Base-by-base conservation (phyloP, 2,113 vertebrate species). In the Caranx ignobilis region DNA sequence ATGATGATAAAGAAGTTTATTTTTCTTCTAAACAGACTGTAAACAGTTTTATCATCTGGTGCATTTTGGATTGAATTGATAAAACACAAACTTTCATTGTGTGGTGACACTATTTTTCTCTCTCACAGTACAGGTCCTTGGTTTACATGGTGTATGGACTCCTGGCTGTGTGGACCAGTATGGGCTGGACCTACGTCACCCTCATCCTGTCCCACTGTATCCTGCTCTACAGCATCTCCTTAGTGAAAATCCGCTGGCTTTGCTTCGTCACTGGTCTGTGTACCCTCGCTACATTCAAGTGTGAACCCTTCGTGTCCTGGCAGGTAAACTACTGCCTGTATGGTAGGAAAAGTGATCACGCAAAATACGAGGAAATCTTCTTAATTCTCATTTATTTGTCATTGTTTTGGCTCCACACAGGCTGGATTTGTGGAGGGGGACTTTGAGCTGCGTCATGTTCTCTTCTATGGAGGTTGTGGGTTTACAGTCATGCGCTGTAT, bases 401-500 rank as follows among this genome's bases (percentile, higher is more conserved):
- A 52, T 21, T 35, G 1, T 60, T 10, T 73, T 4, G 61, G 10
- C 13, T 85, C 84, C 45, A 56, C 87, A 86, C 77, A 94, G 84
- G 87, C 82, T 0, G 97, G 94, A 68, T 97, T 99, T 90, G 96
- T 97, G 57, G 93, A 95, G 0, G 96, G 96, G 16, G 94, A 94
- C 75, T 98, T 97, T 92, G 96, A 96, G 81, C 96, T 99, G 78
- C 97, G 97, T 85, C 96, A 96, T 18, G 88, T 98, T 37, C 96
- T 99, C 62, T 98, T 97, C 88, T 98, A 97, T 0, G 98, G 97
- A 31, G 98, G 98, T 2, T 95, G 96, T 2, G 91, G 96, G 37
- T 98, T 99, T 89, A 97, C 96, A 0, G 96, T 98, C 83, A 94
- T 99, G 84, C 97, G 98, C 26, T 97, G 97, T 79, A 96, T 96